These are phyloP conservation scores for Chymomyza fuscimana DNA, from an alignment of 2,888 invertebrate species.

Conservation along the genomic window DNA sequence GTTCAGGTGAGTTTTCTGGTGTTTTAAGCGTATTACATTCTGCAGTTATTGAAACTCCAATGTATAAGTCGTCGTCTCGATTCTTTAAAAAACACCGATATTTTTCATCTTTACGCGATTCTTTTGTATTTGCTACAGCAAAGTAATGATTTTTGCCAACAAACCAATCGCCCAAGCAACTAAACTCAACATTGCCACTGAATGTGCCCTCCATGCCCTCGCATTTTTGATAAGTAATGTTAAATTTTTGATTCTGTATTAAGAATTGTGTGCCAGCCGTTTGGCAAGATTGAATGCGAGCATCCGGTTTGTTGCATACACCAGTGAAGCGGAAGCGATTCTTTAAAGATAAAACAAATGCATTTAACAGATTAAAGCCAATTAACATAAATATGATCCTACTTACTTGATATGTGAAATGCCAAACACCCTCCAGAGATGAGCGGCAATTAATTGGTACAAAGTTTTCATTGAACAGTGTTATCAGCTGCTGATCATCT, in stretches of 20 bases:
- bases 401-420: conserved; percentile 89
- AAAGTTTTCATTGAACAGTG: conserved; percentile 93
- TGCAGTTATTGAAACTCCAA: conserved; percentile 95
- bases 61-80: conserved; percentile 94
- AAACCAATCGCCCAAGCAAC: conserved; percentile 97
- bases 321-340: conserved; percentile 94
- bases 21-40: conserved; percentile 96
- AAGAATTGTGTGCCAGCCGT: conserved; percentile 97
- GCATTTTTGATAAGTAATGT: conserved; percentile 95
- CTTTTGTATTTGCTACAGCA: conserved; percentile 97
- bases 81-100: conserved; percentile 96
- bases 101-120: conserved; percentile 95
- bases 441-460: conserved; percentile 95
- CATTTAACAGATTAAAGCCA: conserved; percentile 4
- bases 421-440: conserved; percentile 97
- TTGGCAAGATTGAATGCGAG: conserved; percentile 95
- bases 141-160: conserved; percentile 97
- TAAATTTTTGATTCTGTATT: conserved; percentile 97
- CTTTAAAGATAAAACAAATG: conserved; percentile 71
- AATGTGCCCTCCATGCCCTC: conserved; percentile 93
- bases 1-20: conserved; percentile 95
- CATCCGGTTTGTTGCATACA: conserved; percentile 93
- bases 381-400: neutral
- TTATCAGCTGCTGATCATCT: conserved; percentile 89
- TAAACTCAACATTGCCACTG: conserved; percentile 94